Evolutionary conservation across 2,888 invertebrate species (phyloP).

Genomic region (Phengaris alcon): DNA sequence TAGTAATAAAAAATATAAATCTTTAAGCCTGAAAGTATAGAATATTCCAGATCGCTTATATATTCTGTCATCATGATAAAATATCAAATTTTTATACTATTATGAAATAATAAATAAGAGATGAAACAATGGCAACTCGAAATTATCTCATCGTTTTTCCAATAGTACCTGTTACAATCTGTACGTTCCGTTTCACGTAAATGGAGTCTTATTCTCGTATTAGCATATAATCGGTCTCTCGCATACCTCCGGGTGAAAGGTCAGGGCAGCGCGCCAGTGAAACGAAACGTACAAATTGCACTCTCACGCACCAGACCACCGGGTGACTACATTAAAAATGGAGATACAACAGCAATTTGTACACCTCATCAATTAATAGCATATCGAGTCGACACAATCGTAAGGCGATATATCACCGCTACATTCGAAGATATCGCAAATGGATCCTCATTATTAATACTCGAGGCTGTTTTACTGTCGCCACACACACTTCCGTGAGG

Average conservation of each 20-base stretch:
- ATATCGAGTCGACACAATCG: constrained; percentile 37
- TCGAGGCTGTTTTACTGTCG: constrained; percentile 44
- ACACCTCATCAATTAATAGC: constrained; percentile 38
- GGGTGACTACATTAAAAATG: constrained; percentile 39
- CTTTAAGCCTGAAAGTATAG: not conserved
- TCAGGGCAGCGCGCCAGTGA: constrained; percentile 47
- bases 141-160: constrained; percentile 21
- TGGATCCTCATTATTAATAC: constrained; percentile 55
- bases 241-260: constrained; percentile 50
- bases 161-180: constrained; percentile 39
- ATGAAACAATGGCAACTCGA: constrained; percentile 6
- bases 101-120: not conserved
- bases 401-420: constrained; percentile 37
- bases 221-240: constrained; percentile 62
- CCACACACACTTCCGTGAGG: constrained; percentile 27
- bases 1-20: not conserved
- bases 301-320: constrained; percentile 57
- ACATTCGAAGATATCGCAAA: constrained; percentile 38
- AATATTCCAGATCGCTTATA: not conserved
- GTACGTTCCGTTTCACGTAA: constrained; percentile 47
- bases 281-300: constrained; percentile 60
- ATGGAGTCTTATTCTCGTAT: constrained; percentile 54
- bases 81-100: not conserved
- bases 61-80: constrained; percentile 1
- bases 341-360: constrained; percentile 35